A percentile compares a stretch with the other conserved stretches of the same genome.
Evolutionary conservation across 2,113 vertebrate species (phyloP).

Genomic region (Phyllostomus discolor): DNA sequence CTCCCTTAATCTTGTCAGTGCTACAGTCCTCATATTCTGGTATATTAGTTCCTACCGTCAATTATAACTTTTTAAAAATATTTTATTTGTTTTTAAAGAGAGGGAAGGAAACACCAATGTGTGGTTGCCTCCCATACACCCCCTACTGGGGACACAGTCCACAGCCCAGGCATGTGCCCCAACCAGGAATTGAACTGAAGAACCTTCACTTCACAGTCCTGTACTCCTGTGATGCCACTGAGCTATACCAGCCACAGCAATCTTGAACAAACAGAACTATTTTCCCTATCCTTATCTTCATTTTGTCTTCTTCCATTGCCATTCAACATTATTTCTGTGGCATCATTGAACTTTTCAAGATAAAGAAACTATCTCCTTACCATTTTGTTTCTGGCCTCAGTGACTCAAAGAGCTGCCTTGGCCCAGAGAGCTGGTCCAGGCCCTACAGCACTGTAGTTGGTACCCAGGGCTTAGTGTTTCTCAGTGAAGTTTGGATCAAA

Average conservation of each 20-base stretch:
- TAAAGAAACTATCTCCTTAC: background rate
- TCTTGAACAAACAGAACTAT: constrained; percentile 22
- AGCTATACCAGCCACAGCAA: background rate
- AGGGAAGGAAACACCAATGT: too few relatives aligned
- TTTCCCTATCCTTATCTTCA: background rate
- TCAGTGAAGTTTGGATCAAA: background rate
- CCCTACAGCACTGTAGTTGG: background rate
- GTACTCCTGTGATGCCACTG: too few relatives aligned
- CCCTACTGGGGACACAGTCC: too few relatives aligned
- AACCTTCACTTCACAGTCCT: too few relatives aligned
- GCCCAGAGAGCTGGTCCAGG: background rate
- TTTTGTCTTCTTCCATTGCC: background rate
- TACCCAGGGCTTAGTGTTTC: background rate
- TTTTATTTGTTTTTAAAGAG: too few relatives aligned
- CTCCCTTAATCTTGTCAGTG: background rate
- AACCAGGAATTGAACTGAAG: too few relatives aligned
- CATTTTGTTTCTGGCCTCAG: constrained; percentile 5
- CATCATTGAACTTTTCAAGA: constrained; percentile 6
- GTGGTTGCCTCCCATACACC: too few relatives aligned
- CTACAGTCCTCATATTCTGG: background rate
- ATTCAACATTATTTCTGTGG: constrained; percentile 1
- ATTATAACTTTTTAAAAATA: background rate
- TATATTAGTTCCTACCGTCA: background rate
- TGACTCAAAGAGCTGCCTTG: background rate
- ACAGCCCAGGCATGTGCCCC: too few relatives aligned